Evolutionary conservation across 1,140 invertebrate genomes (phyloP), one percentile per base, ranked within the genome.

Genomic region (Zaprionus lachaisei): DNA sequence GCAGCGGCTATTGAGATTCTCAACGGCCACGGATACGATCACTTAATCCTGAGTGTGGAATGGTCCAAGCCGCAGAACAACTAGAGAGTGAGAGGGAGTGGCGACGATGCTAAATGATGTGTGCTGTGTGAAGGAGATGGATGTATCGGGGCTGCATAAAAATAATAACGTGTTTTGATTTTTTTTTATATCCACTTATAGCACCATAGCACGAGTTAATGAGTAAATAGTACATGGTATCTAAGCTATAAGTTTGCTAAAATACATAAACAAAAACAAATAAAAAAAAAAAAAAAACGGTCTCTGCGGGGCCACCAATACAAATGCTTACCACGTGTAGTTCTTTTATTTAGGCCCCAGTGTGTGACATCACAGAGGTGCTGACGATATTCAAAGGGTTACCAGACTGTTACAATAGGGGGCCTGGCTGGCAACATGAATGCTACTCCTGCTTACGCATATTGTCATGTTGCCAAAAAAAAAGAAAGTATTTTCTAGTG

Each of bases 11-110:
- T 99, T 82, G 93, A 95, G 69, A 95, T 95, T 51, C 95, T 99
- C 5, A 97, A 99, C 93, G 99, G 98, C 4, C 97, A 98, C 93
- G 98, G 99, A 72, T 99, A 99, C 93, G 98, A 99, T 94, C 98
- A 99, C 95, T 95, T 99, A 63, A 99, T 99, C 93, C 94, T 99
- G 12, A 98, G 96, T 93, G 99, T 99, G 20, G 99, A 99, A 94
- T 99, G 99, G 99, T 99, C 99, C 4, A 99, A 99, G 93, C 96
- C 96, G 28, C 96, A 93, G 58, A 92, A 79, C 74, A 93, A 93
- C 63, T 93, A 87, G 77, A 15, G 31, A 60, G 14, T 54, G 24
- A 14, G 12, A 62, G 41, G 14, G 54, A 28, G 28, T 38, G 56
- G 22, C 5, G 44, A 37, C 61, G 61, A 72, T 69, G 38, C 38